Evolutionary conservation across 2,113 vertebrate genomes (phyloP).

Genomic region (Euleptes europaea): DNA sequence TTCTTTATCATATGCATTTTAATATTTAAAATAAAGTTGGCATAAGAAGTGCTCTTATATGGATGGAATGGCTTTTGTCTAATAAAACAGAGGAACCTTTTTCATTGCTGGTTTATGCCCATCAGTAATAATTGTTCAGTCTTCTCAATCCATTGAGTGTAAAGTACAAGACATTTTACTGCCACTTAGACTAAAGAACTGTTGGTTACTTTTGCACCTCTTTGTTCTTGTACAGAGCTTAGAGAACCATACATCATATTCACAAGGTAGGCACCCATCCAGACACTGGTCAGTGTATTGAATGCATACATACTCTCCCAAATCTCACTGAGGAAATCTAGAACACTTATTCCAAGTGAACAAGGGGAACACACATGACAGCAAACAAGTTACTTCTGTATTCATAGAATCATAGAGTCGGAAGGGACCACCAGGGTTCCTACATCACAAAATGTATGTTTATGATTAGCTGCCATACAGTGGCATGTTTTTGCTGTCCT

Average conservation of each 20-base stretch:
- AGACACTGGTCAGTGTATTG: not conserved
- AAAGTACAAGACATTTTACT: not conserved
- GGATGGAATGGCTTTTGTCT: not conserved
- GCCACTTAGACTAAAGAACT: not conserved
- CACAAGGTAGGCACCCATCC: too few species aligned
- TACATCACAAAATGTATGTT: too few species aligned
- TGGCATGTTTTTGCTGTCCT: too few species aligned
- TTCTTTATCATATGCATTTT: not conserved
- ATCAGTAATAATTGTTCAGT: not conserved
- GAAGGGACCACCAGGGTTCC: too few species aligned
- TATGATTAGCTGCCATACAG: too few species aligned
- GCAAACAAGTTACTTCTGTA: too few species aligned
- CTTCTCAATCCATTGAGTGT: not conserved
- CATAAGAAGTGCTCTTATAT: not conserved
- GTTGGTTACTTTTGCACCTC: not conserved
- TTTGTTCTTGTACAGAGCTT: not conserved
- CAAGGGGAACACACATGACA: too few species aligned
- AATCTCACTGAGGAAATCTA: too few species aligned
- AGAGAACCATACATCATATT: not conserved
- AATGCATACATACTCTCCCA: too few species aligned
- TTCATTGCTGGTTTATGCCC: not conserved
- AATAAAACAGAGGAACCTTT: not conserved
- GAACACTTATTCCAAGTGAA: too few species aligned
- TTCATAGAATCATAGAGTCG: too few species aligned
- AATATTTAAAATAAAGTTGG: not conserved